Conservation (phyloP, 2,888 invertebrate species). For the Spodoptera picta region DNA sequence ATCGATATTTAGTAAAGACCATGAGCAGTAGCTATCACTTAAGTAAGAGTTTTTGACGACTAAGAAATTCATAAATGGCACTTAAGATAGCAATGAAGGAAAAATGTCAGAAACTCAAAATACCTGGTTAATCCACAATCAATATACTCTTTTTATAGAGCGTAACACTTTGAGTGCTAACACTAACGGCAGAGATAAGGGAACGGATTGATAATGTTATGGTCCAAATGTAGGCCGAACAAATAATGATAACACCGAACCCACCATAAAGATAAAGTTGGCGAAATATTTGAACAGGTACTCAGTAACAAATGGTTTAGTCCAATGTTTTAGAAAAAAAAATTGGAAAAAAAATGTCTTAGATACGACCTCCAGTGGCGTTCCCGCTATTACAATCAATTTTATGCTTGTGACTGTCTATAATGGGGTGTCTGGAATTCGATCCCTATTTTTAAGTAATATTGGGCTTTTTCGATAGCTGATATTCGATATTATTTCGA, state of each 20-base stretch:
- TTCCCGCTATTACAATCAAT: slow-evolving; percentile 9
- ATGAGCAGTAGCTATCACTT: too few relatives aligned
- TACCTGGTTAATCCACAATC: slow-evolving; percentile 32
- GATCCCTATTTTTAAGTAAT: too few relatives aligned
- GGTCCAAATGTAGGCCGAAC: slow-evolving; percentile 61
- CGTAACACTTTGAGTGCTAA: slow-evolving; percentile 47
- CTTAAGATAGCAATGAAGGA: too few relatives aligned
- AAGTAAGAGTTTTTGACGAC: too few relatives aligned
- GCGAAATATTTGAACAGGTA: slow-evolving; percentile 55
- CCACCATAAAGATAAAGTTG: slow-evolving; percentile 55
- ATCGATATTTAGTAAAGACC: too few relatives aligned
- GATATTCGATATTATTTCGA: too few relatives aligned
- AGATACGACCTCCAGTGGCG: slow-evolving; percentile 1
- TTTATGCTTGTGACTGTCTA: too few relatives aligned
- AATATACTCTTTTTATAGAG: slow-evolving; percentile 35
- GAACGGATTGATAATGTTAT: slow-evolving; percentile 55
- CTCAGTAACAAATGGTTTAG: slow-evolving; percentile 20
- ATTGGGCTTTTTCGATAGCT: too few relatives aligned
- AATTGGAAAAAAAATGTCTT: not conserved
- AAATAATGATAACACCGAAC: slow-evolving; percentile 62
- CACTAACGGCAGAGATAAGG: slow-evolving; percentile 59
- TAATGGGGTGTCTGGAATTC: too few relatives aligned
- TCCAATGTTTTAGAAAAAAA: slow-evolving; percentile 16
- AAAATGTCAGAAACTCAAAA: not conserved
- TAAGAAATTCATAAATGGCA: too few relatives aligned